Evolutionary conservation across 2,113 vertebrate species (phyloP).

Genomic region (Raja brachyura): DNA sequence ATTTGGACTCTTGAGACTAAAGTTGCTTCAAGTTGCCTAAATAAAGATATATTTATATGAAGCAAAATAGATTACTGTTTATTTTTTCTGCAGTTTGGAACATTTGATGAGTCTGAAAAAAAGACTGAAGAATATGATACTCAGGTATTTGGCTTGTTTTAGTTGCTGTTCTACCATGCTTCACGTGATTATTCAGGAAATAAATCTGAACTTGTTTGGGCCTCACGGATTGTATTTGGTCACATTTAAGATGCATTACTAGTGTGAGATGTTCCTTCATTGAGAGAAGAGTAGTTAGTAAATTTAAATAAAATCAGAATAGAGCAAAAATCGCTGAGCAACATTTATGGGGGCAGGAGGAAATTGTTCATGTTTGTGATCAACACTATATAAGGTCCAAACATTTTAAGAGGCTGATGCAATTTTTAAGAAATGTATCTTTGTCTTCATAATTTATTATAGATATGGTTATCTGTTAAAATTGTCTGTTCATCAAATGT

Average conservation of each 20-base stretch:
- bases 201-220: not conserved
- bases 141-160: conserved; percentile 62
- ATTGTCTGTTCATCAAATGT: conserved; percentile 7
- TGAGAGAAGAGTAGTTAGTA: not conserved
- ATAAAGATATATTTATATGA: not conserved
- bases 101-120: conserved; percentile 78
- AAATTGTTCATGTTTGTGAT: too few relatives aligned
- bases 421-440: not conserved
- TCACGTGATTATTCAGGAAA: not conserved
- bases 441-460: not conserved
- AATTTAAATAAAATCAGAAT: not conserved
- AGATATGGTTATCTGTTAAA: not conserved
- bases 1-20: not conserved
- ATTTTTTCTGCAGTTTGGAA: conserved; percentile 70
- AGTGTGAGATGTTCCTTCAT: not conserved
- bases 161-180: not conserved
- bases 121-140: conserved; percentile 88
- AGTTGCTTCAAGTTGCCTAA: not conserved
- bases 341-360: too few relatives aligned
- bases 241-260: not conserved
- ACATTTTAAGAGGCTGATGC: not conserved
- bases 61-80: not conserved
- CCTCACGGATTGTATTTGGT: not conserved
- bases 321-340: too few relatives aligned
- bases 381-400: too few relatives aligned